Conservation (phyloP, 2,888 invertebrate species). For the Drosophila pseudotalamancana region DNA sequence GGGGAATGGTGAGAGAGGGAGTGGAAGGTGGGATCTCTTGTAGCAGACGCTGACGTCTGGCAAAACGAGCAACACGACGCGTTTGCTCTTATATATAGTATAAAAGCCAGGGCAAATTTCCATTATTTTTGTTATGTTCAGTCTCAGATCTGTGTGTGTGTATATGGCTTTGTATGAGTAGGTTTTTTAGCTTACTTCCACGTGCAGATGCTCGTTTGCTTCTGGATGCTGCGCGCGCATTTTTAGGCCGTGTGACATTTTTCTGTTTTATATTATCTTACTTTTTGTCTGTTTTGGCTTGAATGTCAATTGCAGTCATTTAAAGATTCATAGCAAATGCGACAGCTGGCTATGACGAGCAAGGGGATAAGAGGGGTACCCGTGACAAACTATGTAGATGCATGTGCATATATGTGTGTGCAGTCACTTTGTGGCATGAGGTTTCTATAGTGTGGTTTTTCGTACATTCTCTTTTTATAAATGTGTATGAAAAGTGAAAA, state of each 20-base stretch:
- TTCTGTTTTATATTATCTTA: slow-evolving; percentile 26
- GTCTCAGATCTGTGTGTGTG: slow-evolving; percentile 11
- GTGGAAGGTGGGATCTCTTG: slow-evolving; percentile 19
- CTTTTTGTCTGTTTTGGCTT: slow-evolving; percentile 40
- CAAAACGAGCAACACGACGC: slow-evolving; percentile 53
- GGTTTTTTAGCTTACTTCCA: slow-evolving; percentile 66
- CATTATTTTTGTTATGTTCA: slow-evolving; percentile 66
- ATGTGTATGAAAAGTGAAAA: background rate
- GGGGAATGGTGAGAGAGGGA: background rate
- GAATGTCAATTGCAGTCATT: slow-evolving; percentile 78
- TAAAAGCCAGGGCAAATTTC: slow-evolving; percentile 55
- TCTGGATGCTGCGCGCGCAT: slow-evolving; percentile 71
- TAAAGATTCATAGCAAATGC: slow-evolving; percentile 60
- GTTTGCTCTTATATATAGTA: slow-evolving; percentile 13
- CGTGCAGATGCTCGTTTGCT: slow-evolving; percentile 55
- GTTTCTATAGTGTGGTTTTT: slow-evolving; percentile 47
- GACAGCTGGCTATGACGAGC: slow-evolving; percentile 4
- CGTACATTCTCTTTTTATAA: background rate
- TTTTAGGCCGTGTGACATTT: slow-evolving; percentile 74
- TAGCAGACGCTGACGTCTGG: slow-evolving; percentile 41
- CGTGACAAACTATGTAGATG: slow-evolving; percentile 64
- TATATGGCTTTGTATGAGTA: slow-evolving; percentile 36
- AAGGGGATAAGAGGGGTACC: slow-evolving; percentile 6
- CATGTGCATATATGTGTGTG: slow-evolving; percentile 30
- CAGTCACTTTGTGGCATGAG: slow-evolving; percentile 39